Conservation (phyloP, 2,797 vertebrate species). For the Chaetophractus vellerosus region DNA sequence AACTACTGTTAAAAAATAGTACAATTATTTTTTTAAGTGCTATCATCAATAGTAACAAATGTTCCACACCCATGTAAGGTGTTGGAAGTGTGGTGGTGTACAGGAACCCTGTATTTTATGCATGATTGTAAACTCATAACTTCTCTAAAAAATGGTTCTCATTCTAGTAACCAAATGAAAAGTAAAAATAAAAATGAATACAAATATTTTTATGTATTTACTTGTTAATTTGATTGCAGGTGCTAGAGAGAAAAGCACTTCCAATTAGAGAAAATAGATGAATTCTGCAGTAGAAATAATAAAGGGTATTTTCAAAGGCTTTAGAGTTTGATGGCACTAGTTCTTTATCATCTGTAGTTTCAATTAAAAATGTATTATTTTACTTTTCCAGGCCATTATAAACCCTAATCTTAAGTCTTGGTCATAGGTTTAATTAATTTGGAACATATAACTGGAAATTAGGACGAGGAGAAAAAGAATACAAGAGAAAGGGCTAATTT, state of each 20-base stretch:
- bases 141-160: background rate
- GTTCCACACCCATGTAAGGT: too few species aligned
- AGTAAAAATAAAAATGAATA: background rate
- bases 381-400: slow-evolving; percentile 18
- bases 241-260: background rate
- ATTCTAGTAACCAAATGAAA: slow-evolving; percentile 59
- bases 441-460: slow-evolving; percentile 31
- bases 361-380: slow-evolving; percentile 27
- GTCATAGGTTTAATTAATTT: slow-evolving; percentile 37
- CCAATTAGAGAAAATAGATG: background rate
- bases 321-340: slow-evolving; percentile 7
- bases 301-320: background rate
- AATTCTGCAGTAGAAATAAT: background rate
- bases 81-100: too few species aligned
- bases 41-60: too few species aligned
- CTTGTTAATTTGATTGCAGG: slow-evolving; percentile 40
- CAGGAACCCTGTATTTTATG: too few species aligned
- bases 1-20: too few species aligned
- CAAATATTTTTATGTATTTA: background rate
- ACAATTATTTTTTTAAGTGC: too few species aligned
- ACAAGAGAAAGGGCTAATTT: background rate
- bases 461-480: background rate
- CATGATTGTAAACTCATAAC: too few species aligned
- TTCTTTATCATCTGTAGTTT: slow-evolving; percentile 30
- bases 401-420: slow-evolving; percentile 50